Conservation (phyloP, 2,113 vertebrate species). For the Hippocampus barbouri region DNA sequence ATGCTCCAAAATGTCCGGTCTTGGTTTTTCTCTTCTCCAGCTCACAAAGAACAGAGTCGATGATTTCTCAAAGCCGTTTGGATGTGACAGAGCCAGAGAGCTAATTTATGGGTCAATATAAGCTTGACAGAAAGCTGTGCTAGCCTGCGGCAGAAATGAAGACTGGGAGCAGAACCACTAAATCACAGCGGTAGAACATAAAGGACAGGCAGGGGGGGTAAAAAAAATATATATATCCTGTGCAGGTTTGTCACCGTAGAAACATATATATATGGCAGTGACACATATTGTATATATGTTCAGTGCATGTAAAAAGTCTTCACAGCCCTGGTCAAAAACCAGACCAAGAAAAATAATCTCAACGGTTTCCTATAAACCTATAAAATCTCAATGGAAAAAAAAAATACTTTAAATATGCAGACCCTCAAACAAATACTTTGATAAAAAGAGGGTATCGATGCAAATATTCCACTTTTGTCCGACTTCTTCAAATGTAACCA, state of each 20-base stretch:
- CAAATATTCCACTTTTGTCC: no score
- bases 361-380: background rate
- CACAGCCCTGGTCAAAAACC: background rate
- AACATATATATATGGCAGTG: background rate
- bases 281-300: slow-evolving; percentile 10
- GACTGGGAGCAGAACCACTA: slow-evolving; percentile 43
- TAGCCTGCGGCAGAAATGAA: slow-evolving; percentile 39
- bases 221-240: background rate
- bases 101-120: slow-evolving; percentile 72
- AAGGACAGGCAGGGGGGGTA: background rate
- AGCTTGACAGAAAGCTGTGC: slow-evolving; percentile 30
- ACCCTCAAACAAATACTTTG: no score
- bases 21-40: slow-evolving; percentile 19
- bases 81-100: slow-evolving; percentile 44
- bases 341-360: background rate
- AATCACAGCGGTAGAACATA: slow-evolving; percentile 23
- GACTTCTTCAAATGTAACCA: no score
- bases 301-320: background rate
- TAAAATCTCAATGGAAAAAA: no score
- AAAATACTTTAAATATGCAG: no score
- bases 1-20: background rate
- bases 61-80: slow-evolving; percentile 50
- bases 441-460: no score
- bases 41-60: slow-evolving; percentile 33
- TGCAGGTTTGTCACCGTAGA: background rate